phyloP scores from a whole-genome alignment of 2,113 vertebrate genomes.

The Phalacrocorax carbo region DNA sequence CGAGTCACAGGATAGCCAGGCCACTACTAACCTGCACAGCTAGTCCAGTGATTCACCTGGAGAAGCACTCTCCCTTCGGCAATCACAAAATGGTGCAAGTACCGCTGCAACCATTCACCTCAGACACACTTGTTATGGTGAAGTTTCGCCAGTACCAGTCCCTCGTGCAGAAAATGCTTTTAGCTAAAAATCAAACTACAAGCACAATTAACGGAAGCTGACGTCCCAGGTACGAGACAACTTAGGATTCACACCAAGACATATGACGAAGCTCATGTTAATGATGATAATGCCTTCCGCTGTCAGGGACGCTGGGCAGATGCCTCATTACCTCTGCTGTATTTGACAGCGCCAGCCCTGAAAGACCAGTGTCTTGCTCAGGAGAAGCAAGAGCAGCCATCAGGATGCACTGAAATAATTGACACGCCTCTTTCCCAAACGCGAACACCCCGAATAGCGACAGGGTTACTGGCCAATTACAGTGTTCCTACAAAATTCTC shows the following conservation, averaged over 20 bases:
- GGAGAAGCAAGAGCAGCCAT: neutral
- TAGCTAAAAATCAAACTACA: neutral
- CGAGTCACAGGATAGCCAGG: neutral
- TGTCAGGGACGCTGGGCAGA: neutral
- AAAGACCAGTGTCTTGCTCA: neutral
- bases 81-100: neutral
- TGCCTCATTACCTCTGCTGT: neutral
- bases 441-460: rapidly evolving
- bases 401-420: rapidly evolving
- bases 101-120: rapidly evolving
- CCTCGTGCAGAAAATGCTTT: rapidly evolving
- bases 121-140: rapidly evolving
- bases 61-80: neutral
- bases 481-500: neutral
- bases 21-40: neutral
- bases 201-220: neutral
- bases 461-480: neutral
- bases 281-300: rapidly evolving
- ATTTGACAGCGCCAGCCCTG: neutral
- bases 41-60: neutral
- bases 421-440: neutral
- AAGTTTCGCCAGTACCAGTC: neutral
- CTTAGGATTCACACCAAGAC: neutral
- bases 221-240: no score
- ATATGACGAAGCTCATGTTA: rapidly evolving